phyloP scores from a whole-genome alignment of 2,797 vertebrate genomes.

The Oryzias dopingdopingensis region DNA sequence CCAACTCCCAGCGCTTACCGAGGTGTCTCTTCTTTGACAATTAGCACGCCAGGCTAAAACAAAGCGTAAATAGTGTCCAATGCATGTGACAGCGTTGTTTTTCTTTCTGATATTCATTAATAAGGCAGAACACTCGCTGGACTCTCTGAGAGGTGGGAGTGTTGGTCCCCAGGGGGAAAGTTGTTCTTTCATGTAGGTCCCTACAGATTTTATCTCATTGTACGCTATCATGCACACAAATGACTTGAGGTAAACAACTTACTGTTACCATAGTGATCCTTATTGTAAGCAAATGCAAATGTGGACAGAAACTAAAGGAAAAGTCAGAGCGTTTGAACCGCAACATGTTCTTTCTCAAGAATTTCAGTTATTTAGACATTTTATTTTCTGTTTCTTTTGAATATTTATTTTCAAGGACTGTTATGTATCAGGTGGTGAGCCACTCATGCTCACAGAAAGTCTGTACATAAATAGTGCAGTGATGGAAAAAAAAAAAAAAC shows the following conservation, averaged over 20 bases:
- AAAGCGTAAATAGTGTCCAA: constrained; percentile 70
- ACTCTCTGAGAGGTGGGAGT: constrained; percentile 67
- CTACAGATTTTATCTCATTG: constrained; percentile 78
- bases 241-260: constrained; percentile 80
- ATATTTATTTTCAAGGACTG: constrained; percentile 34
- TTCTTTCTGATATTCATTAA: constrained; percentile 80
- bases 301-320: constrained; percentile 69
- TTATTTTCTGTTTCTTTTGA: constrained; percentile 23
- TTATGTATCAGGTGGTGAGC: constrained; percentile 22
- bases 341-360: constrained; percentile 38
- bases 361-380: constrained; percentile 42
- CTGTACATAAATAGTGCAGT: constrained; percentile 71
- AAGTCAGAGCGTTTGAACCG: constrained; percentile 54
- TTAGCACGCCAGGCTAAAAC: constrained; percentile 73
- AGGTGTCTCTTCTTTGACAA: constrained; percentile 75
- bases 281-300: constrained; percentile 70
- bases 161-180: constrained; percentile 69
- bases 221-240: constrained; percentile 80
- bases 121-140: constrained; percentile 75
- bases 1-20: constrained; percentile 61
- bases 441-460: constrained; percentile 45
- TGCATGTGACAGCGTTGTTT: constrained; percentile 76
- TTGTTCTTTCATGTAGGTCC: constrained; percentile 81
- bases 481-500: constrained; percentile 77
- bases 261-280: constrained; percentile 80